Conservation (phyloP, 2,797 vertebrate genomes). For the Clarias laeviceps region DNA sequence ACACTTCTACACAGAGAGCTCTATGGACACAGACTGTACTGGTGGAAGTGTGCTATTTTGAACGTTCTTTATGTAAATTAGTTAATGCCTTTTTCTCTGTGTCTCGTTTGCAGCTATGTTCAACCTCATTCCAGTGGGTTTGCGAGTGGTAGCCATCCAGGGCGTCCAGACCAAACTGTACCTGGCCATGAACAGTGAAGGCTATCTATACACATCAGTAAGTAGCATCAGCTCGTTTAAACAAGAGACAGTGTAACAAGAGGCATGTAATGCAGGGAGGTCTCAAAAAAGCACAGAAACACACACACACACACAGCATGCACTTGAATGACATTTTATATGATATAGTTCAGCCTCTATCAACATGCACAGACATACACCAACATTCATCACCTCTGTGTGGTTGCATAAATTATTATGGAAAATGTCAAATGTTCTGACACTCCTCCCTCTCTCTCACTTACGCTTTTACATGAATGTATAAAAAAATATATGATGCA, state of each 20-base stretch:
- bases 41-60: slow-evolving; percentile 13
- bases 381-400: neutral
- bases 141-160: slow-evolving; percentile 99
- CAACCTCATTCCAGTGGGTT: slow-evolving; percentile 99
- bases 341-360: neutral
- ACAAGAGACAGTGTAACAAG: neutral
- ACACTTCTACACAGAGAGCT: slow-evolving; percentile 7
- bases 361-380: neutral
- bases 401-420: neutral
- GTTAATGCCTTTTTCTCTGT: slow-evolving; percentile 19
- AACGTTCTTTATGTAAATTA: slow-evolving; percentile 15
- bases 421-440: neutral
- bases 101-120: slow-evolving; percentile 84
- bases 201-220: slow-evolving; percentile 97
- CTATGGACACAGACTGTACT: slow-evolving; percentile 8
- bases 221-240: slow-evolving; percentile 67
- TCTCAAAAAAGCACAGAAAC: neutral
- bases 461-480: neutral
- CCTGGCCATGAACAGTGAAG: slow-evolving; percentile 99
- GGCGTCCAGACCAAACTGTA: slow-evolving; percentile 98
- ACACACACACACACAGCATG: slow-evolving; percentile 3
- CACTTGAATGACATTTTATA: neutral
- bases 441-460: neutral
- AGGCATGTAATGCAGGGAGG: neutral
- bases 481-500: slow-evolving; percentile 16